These are phyloP conservation scores for Thunnus maccoyii DNA, from an alignment of 2,113 vertebrate species.

Conservation along the genomic window DNA sequence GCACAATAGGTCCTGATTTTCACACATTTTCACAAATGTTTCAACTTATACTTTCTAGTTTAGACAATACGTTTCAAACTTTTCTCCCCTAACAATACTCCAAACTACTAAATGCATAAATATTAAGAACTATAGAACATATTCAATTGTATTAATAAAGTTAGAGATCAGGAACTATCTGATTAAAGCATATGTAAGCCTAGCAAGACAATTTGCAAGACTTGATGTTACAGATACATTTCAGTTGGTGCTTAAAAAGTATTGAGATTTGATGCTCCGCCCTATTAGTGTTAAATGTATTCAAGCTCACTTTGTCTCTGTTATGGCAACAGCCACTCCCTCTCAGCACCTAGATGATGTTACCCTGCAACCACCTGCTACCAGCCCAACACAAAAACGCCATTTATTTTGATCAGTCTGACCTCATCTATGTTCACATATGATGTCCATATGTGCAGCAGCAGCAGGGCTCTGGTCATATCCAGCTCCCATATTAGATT, in stretches of 20 bases:
- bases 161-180: too few species aligned
- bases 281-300: not conserved
- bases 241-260: not conserved
- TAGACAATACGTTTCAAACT: too few species aligned
- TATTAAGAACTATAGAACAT: too few species aligned
- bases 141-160: too few species aligned
- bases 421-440: conserved; percentile 45
- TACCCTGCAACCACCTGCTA: conserved; percentile 68
- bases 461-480: conserved; percentile 14
- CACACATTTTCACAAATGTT: too few species aligned
- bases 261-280: not conserved
- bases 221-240: not conserved
- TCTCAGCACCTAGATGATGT: conserved; percentile 21
- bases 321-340: conserved; percentile 42
- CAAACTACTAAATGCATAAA: too few species aligned
- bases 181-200: too few species aligned
- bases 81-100: too few species aligned
- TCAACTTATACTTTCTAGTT: too few species aligned
- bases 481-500: conserved; percentile 54
- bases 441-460: conserved; percentile 29
- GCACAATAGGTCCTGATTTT: too few species aligned
- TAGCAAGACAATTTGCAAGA: not conserved
- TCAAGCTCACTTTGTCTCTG: conserved; percentile 9
- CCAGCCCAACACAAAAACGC: conserved; percentile 49
- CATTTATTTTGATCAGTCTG: conserved; percentile 63